Base-by-base conservation (phyloP, 1,140 invertebrate genomes). In the Pectinophora gossypiella region DNA sequence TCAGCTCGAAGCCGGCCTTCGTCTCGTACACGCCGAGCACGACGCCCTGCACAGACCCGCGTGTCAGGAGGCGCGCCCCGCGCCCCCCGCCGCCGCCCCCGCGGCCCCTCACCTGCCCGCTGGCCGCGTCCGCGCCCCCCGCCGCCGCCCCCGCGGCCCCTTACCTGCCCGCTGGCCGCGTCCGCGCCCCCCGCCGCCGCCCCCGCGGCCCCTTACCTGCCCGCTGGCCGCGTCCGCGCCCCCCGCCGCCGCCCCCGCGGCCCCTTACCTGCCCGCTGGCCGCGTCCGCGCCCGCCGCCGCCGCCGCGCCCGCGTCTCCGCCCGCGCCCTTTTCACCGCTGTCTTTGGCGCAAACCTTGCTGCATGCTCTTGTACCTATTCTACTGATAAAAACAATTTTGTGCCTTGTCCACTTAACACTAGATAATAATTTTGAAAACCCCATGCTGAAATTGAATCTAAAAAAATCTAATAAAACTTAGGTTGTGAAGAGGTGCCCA, bases 11-110 rank as follows among this genome's bases (percentile, higher is more conserved):
- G 5, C 16, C 42, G 18, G 68, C 69, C 1, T 67, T 58, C 2
- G 27, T 51, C 54, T 83, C 68, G 54, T 86, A 88, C 5, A 83
- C 76, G 6, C 87, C 84, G 0, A 88, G 50, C 35, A 88, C 82
- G 6, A 85, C 32, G 0, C 81, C 81, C 66, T 76, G 80, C 86
- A 87, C 61, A 13, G 74, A 69, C 3, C 19, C 43, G 20, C 27
- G 6, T 7, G 2, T n/a, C n/a, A n/a, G n/a, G 22, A 23, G 27
- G 2, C 7, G 27, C 9, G 27, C 27, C 9, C 2, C 2, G 27
- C 2, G 27, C 27, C 2, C 9, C 27, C 7, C 7, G n/a, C n/a
- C n/a, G n/a, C n/a, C n/a, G n/a, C n/a, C n/a, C n/a, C n/a, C n/a
- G n/a, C n/a, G n/a, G n/a, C n/a, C n/a, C n/a, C n/a, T n/a, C n/a